Evolutionary conservation across 2,888 invertebrate species (phyloP).

Genomic region (Heliothis peltigera): DNA sequence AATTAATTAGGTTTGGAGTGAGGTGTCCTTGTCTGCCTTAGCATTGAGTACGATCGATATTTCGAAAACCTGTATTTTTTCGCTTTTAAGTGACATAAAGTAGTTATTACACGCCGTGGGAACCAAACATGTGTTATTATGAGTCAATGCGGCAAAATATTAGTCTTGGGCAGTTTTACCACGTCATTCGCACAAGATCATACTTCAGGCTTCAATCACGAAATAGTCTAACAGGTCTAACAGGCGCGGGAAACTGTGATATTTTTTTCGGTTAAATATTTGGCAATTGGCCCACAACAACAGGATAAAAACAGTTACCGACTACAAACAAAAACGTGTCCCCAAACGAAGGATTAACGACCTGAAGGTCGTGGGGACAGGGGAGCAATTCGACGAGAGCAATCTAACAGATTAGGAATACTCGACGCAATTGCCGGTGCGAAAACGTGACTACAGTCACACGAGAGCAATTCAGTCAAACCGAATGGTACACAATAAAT

Average conservation of each 20-base stretch:
- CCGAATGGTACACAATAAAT: slow-evolving; percentile 4
- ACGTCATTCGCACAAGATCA: no score
- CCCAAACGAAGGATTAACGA: slow-evolving; percentile 30
- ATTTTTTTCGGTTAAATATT: slow-evolving; percentile 11
- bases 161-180: neutral
- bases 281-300: slow-evolving; percentile 20
- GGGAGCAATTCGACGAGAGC: slow-evolving; percentile 32
- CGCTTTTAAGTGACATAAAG: slow-evolving; percentile 5
- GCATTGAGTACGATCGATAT: slow-evolving; percentile 44
- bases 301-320: slow-evolving; percentile 27
- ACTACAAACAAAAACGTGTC: slow-evolving; percentile 13
- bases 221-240: no score
- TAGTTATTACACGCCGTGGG: slow-evolving; percentile 15
- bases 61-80: slow-evolving; percentile 7
- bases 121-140: slow-evolving; percentile 13
- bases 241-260: neutral
- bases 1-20: slow-evolving; percentile 26
- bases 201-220: no score
- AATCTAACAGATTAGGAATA: slow-evolving; percentile 27
- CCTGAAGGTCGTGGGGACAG: slow-evolving; percentile 34
- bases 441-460: slow-evolving; percentile 4
- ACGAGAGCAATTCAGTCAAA: slow-evolving; percentile 14
- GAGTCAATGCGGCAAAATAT: slow-evolving; percentile 1
- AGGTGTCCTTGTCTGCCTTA: slow-evolving; percentile 33
- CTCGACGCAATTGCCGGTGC: slow-evolving; percentile 28